Base-by-base conservation (phyloP, 1,140 invertebrate genomes). In the Bombus soroeensis region DNA sequence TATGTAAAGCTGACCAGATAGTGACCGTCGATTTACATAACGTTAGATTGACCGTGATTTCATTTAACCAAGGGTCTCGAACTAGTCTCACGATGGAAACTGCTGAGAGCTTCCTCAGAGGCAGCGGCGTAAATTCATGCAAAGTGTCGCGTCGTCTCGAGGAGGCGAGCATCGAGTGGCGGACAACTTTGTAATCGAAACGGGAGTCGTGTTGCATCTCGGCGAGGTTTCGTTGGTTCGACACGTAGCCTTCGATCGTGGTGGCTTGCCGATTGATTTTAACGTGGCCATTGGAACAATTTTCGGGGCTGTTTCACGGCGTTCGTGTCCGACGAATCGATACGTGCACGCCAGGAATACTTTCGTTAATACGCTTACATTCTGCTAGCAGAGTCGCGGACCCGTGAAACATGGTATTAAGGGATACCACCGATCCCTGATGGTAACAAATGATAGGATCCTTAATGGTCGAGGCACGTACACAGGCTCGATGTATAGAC, bases 11-110 rank as follows among this genome's bases (percentile, higher is more conserved):
- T 93, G 92, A 93, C 93, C 93, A 93, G 93, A 93, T 94, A 93
- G 92, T 93, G 93, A 92, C 91, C 93, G 89, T 92, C 77, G 89
- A 95, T 95, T 94, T 95, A 90, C 95, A 95, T 95, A 95, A 95
- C 93, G 94, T 94, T 93, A 95, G 94, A 95, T 95, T 94, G 94
- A 92, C 94, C 93, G 94, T 95, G 94, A 95, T 95, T 95, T 95
- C 92, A 93, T 94, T 93, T 89, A 76, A 84, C 71, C 32, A 37
- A 83, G 73, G 81, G 86, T 41, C 28, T 77, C 43, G 62, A 62
- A 15, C 25, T 78, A 22, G 25, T 85, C 82, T 79, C 71, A 47
- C 78, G 74, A 71, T 84, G 88, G 72, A 88, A 83, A 87, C 47
- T 78, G 86, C 76, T 86, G 86, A 91, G 87, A 91, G 80, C 62